Evolutionary conservation across 2,888 invertebrate genomes (phyloP), one percentile per base, ranked within the genome.

Genomic region (Drosophila siamana): DNA sequence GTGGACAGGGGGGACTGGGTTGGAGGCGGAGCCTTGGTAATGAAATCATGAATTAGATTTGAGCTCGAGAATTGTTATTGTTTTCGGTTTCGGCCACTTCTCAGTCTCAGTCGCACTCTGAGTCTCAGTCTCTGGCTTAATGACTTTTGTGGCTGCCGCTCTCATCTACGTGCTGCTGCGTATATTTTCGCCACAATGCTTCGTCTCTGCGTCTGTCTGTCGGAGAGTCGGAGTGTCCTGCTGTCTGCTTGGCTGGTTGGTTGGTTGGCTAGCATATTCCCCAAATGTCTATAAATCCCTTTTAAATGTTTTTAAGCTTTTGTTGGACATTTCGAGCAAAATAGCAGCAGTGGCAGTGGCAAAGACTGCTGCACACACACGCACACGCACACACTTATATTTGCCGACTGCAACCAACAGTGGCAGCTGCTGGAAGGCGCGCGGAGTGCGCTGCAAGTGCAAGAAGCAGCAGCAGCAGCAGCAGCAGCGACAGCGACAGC

Each of bases 251-350:
- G 40, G 38, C 46, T 54, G 57, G 46, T 43, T 57, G 41, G 41
- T 28, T 19, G 63, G 7, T n/a, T 79, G 77, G 56, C 82, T 69
- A 72, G 79, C 85, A 85, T 85, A 86, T 86, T 86, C 85, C 85
- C 85, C 85, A 86, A 86, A 86, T 87, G 87, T 86, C 85, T 86
- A 86, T 86, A 86, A 86, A 86, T 86, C 85, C 85, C 87, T 86
- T 84, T 86, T 86, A 86, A 86, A 86, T 86, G 85, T 86, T 86
- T 84, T 86, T 87, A 86, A 86, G 85, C 87, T 87, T 86, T 86
- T 86, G 87, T 86, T 87, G 85, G 85, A 86, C 87, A 86, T 85
- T 85, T 84, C 75, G 81, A 80, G 80, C 68, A 81, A 74, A 75
- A 64, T 44, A 70, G 61, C 47, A 62, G 64, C 51, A 48, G 66